Evolutionary conservation across 1,140 invertebrate species (phyloP), one percentile per base, ranked within the genome.

Genomic region (Aethina tumida): DNA sequence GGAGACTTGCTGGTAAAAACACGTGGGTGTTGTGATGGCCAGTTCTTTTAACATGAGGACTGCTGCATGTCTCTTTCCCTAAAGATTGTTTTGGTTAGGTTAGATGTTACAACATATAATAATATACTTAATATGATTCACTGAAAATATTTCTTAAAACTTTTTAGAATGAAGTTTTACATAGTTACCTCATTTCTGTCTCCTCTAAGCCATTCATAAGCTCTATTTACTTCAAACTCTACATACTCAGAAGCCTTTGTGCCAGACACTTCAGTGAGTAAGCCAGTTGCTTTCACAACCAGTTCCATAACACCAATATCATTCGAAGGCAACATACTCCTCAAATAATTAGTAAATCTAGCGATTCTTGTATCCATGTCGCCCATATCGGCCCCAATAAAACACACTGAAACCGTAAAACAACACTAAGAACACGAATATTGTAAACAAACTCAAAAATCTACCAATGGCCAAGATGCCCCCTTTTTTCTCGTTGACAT

Each of bases 1-100:
- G 10, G 88, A 87, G 0, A 97, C 89, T 73, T 96, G 90, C 66
- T 97, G 93, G 60, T 96, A 98, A 63, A 99, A 99, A 63, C 95
- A 96, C 9, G 94, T 97, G 2, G 94, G 94, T 65, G 95, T 91
- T 8, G 88, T 88, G 10, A 92, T 79, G 7, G 96, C 96, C 9
- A 99, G 64, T 66, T 99, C 96, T 55, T 87, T 80, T 5, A 97
- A 62, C 7, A 98, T 78, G 14, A 98, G 67, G 2, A 96, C 92
- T 1, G 91, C 90, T 5, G 91, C 89, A 60, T 93, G 88, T 39
- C 90, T 70, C 58, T 87, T 84, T 1, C 84, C 75, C 58, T 69
- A 36, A 19, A 54, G 55, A n/a, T n/a, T n/a, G n/a, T n/a, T n/a
- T n/a, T n/a, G n/a, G n/a, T n/a, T n/a, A n/a, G n/a, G n/a, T n/a